phyloP scores from a whole-genome alignment of 2,888 invertebrate species.

The Automeris io region DNA sequence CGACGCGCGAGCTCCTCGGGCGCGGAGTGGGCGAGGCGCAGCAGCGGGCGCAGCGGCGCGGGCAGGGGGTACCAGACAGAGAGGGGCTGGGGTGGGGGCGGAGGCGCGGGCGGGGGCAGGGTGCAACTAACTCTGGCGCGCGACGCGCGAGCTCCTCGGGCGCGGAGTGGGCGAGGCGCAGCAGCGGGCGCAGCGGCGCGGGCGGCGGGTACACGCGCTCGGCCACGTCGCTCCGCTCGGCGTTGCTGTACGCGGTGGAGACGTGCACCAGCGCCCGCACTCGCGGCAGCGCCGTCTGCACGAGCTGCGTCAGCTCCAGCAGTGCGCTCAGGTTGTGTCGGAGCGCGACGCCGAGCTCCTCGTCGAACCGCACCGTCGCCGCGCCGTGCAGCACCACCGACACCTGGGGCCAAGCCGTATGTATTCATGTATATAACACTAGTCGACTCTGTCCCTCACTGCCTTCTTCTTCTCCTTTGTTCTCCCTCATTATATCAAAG shows the following conservation, averaged over 20 bases:
- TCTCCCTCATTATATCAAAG: too few relatives aligned
- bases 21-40: too few relatives aligned
- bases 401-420: conserved; percentile 56
- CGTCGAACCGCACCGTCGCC: conserved; percentile 89
- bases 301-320: too few relatives aligned
- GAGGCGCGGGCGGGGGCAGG: too few relatives aligned
- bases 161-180: conserved; percentile 78
- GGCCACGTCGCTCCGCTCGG: conserved; percentile 82
- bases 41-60: conserved; percentile 25
- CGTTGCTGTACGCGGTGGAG: conserved; percentile 92
- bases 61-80: conserved; percentile 69
- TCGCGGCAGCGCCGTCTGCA: conserved; percentile 37
- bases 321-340: conserved; percentile 87
- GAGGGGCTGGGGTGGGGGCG: too few relatives aligned
- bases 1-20: too few relatives aligned
- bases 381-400: conserved; percentile 89
- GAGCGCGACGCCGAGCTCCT: conserved; percentile 82
- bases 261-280: conserved; percentile 72
- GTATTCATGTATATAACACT: not conserved
- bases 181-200: conserved; percentile 78
- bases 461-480: too few relatives aligned
- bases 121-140: too few relatives aligned
- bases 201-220: conserved; percentile 85
- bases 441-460: too few relatives aligned
- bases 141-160: conserved; percentile 73